Percentiles rank a stretch among this genome's conserved stretches.
Conservation (phyloP, 2,797 vertebrate genomes). For the Epinephelus awoara region DNA sequence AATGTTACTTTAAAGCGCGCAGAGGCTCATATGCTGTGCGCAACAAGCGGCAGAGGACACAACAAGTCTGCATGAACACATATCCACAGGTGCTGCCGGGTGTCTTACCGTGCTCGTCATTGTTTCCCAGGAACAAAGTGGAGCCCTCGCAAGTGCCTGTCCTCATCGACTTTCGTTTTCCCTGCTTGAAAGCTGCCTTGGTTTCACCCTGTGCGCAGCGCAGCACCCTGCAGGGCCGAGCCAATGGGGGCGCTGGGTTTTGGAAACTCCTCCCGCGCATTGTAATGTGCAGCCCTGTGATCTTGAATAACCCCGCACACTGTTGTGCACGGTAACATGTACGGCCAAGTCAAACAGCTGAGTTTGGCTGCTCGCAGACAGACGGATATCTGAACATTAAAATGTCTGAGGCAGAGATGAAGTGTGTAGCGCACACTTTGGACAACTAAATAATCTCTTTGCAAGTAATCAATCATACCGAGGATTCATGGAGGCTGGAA, state of each 20-base stretch:
- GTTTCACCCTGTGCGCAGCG: not conserved
- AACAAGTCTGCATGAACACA: not conserved
- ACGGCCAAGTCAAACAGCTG: not conserved
- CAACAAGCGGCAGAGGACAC: not conserved
- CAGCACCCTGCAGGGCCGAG: not conserved
- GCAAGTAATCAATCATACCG: not conserved
- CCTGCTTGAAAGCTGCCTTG: not conserved
- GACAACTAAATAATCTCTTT: not conserved
- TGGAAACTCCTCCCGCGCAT: conserved; percentile 71
- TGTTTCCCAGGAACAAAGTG: conserved; percentile 1
- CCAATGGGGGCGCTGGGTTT: conserved; percentile 72
- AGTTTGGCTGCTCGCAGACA: not conserved
- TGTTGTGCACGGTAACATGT: accelerated
- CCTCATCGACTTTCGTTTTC: conserved; percentile 15
- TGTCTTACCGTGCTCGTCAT: conserved; percentile 68
- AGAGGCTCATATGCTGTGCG: accelerated
- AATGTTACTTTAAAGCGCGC: not conserved
- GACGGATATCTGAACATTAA: not conserved
- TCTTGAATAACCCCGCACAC: conserved; percentile 38
- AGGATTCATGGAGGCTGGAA: not conserved
- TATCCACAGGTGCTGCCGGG: not conserved
- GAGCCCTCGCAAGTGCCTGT: not conserved
- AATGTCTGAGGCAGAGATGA: not conserved
- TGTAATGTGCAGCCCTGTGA: conserved; percentile 6
- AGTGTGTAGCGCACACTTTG: not conserved